phyloP scores from a whole-genome alignment of 2,797 vertebrate species.

The Semaprochilodus insignis region DNA sequence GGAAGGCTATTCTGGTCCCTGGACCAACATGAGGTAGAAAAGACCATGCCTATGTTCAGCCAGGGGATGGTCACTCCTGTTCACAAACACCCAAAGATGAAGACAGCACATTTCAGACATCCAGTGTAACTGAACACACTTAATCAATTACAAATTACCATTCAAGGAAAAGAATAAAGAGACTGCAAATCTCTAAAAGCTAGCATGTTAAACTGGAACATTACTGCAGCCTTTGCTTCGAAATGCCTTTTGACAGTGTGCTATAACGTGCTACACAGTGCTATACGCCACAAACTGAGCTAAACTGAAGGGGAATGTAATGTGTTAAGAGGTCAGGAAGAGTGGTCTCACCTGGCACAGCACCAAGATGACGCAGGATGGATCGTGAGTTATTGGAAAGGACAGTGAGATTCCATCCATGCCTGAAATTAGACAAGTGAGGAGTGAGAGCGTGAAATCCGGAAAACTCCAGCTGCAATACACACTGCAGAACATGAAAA shows the following conservation, averaged over 20 bases:
- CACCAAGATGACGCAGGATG: slow-evolving; percentile 99
- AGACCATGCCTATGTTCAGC: slow-evolving; percentile 99
- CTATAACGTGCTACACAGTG: too few relatives aligned
- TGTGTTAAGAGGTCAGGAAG: neutral
- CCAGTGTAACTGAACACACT: neutral
- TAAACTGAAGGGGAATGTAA: neutral
- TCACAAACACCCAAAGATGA: slow-evolving; percentile 5
- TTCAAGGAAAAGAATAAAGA: neutral
- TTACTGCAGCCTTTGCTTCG: neutral
- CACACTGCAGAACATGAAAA: neutral
- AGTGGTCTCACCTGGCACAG: slow-evolving; percentile 90
- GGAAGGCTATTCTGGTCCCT: slow-evolving; percentile 99
- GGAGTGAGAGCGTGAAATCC: neutral
- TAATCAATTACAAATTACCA: neutral
- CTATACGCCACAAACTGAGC: neutral
- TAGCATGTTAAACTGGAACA: neutral
- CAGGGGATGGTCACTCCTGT: slow-evolving; percentile 99
- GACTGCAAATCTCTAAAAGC: neutral
- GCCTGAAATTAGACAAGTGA: slow-evolving; percentile 76
- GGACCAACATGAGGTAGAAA: slow-evolving; percentile 99
- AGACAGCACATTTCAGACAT: neutral
- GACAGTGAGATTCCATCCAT: slow-evolving; percentile 99
- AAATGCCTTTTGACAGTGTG: neutral
- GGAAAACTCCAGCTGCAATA: neutral
- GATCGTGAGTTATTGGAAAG: slow-evolving; percentile 99